Percentiles rank a stretch among this genome's conserved stretches.
Conservation (phyloP, 1,140 invertebrate genomes). For the Epicauta chinensis region DNA sequence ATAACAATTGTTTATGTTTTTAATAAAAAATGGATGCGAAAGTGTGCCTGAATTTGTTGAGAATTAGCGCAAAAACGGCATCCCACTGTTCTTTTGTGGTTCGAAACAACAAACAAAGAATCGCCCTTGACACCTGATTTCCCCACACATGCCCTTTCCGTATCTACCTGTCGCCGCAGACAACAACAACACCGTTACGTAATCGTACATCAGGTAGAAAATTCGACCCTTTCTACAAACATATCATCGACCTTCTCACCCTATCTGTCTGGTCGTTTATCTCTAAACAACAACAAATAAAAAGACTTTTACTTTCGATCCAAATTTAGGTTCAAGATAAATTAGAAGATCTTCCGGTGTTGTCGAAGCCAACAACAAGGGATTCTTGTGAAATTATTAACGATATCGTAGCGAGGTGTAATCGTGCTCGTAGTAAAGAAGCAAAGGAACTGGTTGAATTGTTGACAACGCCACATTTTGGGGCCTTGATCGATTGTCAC, state of each 20-base stretch:
- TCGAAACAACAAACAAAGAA: constrained; percentile 19
- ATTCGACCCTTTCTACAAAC: too few species aligned
- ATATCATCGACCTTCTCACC: too few species aligned
- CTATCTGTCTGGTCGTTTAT: too few species aligned
- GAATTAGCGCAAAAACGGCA: constrained; percentile 11
- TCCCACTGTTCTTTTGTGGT: constrained; percentile 3
- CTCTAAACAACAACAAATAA: background rate
- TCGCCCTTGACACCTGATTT: constrained; percentile 17
- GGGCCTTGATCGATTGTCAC: constrained; percentile 62
- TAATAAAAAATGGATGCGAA: background rate
- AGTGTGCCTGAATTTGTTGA: constrained; percentile 4
- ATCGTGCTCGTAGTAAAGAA: constrained; percentile 41
- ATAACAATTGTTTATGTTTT: background rate
- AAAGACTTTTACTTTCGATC: background rate
- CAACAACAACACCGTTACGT: constrained; percentile 6
- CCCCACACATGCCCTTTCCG: background rate
- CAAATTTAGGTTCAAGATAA: constrained; percentile 46
- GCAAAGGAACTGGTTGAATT: constrained; percentile 47
- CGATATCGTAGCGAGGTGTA: constrained; percentile 42
- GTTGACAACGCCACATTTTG: constrained; percentile 46
- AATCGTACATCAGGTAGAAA: constrained; percentile 1
- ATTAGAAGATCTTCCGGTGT: constrained; percentile 43
- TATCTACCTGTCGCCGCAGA: constrained; percentile 1
- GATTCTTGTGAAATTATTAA: constrained; percentile 41
- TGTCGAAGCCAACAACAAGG: constrained; percentile 42